A percentile compares a stretch with the other conserved stretches of the same genome.
Evolutionary conservation across 2,113 vertebrate genomes (phyloP).

Genomic region (Gallinago paraguaiae): DNA sequence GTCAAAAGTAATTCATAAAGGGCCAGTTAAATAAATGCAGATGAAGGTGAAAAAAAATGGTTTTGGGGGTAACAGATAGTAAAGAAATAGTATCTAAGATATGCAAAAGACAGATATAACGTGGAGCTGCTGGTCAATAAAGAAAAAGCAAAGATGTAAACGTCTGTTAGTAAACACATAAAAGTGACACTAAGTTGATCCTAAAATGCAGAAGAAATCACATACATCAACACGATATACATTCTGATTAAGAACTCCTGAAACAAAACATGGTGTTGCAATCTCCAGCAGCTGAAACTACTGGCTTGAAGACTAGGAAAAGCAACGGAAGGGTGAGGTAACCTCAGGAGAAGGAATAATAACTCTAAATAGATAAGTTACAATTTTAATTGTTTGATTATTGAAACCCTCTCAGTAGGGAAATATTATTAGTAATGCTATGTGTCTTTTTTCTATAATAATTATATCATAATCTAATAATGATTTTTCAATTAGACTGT

Average conservation of each 20-base stretch:
- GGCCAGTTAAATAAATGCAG: neutral
- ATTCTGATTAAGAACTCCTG: neutral
- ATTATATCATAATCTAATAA: neutral
- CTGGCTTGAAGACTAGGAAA: neutral
- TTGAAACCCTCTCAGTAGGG: neutral
- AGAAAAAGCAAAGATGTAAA: neutral
- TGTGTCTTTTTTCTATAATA: neutral
- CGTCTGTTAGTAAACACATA: neutral
- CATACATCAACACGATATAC: neutral
- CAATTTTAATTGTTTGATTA: neutral
- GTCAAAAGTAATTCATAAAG: neutral
- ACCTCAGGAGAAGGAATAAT: neutral
- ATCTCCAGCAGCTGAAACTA: neutral
- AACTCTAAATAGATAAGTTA: neutral
- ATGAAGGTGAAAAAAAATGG: neutral
- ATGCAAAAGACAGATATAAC: accelerated
- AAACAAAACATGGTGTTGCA: neutral
- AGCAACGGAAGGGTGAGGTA: neutral
- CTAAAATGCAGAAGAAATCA: neutral
- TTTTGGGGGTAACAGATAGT: neutral
- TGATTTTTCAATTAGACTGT: neutral
- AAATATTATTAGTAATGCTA: neutral
- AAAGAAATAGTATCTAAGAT: neutral
- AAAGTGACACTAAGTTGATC: neutral
- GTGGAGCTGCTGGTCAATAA: neutral